Evolutionary conservation across 2,888 invertebrate species (phyloP).

Genomic region (Drosophila prolongata): DNA sequence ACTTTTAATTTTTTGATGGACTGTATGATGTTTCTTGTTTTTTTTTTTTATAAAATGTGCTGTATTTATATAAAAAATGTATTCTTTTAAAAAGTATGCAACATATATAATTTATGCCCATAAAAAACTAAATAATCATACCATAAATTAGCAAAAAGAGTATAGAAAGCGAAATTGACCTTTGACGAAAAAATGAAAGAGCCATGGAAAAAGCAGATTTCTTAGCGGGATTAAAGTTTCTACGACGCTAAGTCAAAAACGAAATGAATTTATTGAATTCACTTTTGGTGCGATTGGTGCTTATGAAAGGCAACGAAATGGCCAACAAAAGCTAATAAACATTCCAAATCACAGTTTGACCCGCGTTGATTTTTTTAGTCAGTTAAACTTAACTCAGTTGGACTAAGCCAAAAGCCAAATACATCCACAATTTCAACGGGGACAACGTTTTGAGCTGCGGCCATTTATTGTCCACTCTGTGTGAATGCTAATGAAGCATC

Average conservation of each 20-base stretch:
- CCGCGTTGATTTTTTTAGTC: constrained; percentile 4
- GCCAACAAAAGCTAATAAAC: constrained; percentile 35
- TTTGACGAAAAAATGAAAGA: constrained; percentile 44
- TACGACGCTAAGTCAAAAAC: constrained; percentile 18
- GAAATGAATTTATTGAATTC: constrained; percentile 35
- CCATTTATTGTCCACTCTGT: constrained; percentile 62
- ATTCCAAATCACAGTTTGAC: constrained; percentile 33
- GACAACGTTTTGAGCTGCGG: constrained; percentile 11
- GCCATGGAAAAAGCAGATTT: constrained; percentile 28
- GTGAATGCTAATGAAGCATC: constrained; percentile 81
- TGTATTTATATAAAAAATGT: no score
- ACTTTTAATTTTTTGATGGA: no score
- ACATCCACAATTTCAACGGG: constrained; percentile 3
- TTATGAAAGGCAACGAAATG: constrained; percentile 24
- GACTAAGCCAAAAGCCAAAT: constrained; percentile 8
- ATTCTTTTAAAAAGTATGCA: no score
- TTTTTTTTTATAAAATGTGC: no score
- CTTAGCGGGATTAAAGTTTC: constrained; percentile 38
- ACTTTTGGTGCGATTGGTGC: constrained; percentile 2
- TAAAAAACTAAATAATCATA: not conserved
- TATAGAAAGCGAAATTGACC: constrained; percentile 64
- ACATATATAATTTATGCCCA: not conserved
- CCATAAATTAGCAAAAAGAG: not conserved
- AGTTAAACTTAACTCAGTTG: constrained; percentile 1
- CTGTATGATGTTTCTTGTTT: no score